phyloP scores from a whole-genome alignment of 2,888 invertebrate genomes.

The Andrena marginata region DNA sequence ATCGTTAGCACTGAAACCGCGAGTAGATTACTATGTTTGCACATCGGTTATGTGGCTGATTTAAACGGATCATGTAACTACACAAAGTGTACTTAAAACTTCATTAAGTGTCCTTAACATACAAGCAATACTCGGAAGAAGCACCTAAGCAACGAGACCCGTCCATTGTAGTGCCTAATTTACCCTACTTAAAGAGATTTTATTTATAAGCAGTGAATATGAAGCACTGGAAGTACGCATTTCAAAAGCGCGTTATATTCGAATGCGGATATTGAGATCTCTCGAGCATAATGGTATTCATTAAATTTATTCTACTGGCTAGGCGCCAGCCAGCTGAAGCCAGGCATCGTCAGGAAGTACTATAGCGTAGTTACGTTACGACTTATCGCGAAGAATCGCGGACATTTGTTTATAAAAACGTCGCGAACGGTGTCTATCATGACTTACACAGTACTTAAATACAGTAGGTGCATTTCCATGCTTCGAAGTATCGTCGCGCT shows the following conservation, averaged over 20 bases:
- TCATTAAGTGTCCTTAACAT: constrained; percentile 77
- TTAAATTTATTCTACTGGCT: constrained; percentile 39
- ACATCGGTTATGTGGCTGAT: constrained; percentile 8
- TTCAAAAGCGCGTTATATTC: constrained; percentile 35
- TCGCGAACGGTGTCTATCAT: constrained; percentile 29
- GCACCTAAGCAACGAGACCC: constrained; percentile 73
- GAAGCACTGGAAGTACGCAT: constrained; percentile 54
- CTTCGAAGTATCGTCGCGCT: constrained; percentile 53
- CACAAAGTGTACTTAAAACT: constrained; percentile 79
- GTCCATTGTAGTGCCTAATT: constrained; percentile 80
- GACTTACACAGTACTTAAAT: constrained; percentile 20
- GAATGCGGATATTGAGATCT: constrained; percentile 55
- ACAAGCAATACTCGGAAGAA: constrained; percentile 70
- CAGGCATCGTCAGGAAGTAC: constrained; percentile 39
- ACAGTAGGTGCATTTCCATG: constrained; percentile 31
- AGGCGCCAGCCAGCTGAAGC: constrained; percentile 10
- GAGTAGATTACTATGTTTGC: constrained; percentile 13
- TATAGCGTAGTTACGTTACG: constrained; percentile 33
- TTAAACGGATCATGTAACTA: constrained; percentile 37
- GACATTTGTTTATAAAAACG: constrained; percentile 32
- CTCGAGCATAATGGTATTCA: constrained; percentile 71
- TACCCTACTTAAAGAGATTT: constrained; percentile 59
- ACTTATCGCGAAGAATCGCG: constrained; percentile 20
- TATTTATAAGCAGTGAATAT: constrained; percentile 69
- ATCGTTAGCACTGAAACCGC: constrained; percentile 16